Evolutionary conservation across 1,140 invertebrate species (phyloP), one percentile per base, ranked within the genome.

Genomic region (Musca domestica): DNA sequence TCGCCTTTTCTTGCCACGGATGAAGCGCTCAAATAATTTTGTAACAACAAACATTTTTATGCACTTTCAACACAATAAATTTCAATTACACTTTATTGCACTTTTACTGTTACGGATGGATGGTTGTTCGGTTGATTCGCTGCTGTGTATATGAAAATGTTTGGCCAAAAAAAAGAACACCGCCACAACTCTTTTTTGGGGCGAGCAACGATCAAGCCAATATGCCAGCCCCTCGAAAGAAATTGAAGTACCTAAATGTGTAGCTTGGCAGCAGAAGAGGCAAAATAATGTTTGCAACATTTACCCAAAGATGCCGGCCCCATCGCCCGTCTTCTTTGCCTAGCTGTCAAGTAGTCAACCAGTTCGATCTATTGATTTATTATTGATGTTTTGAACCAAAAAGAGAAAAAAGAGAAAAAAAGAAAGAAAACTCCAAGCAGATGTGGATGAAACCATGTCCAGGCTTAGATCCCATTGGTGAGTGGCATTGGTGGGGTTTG

Each of bases 1-100:
- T 27, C 27, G 14, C 34, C 34, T 41, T 41, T 41, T 41, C 17
- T 15, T 14, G 25, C 23, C 20, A 51, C 15, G 27, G 19, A 58
- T 58, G 54, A 58, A 58, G 54, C 54, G 14, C 54, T 27, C 23
- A 58, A 58, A 58, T 58, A 58, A 58, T 58, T 58, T 58, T 58
- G 54, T 58, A 58, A 58, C 54, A 58, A 58, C 54, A 58, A 58
- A 58, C 54, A 58, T 30, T 58, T 58, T 58, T 58, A 58, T 58
- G 54, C 23, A 58, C 54, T 58, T 58, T 58, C 25, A 58, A 30
- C 54, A 58, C 54, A 14, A 58, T 58, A 58, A 58, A 58, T 58
- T 58, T 58, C 54, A 58, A 58, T 58, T 58, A 58, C 54, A 58
- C 54, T 58, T 58, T 58, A 58, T 58, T 17, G 54, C 54, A 58